These are phyloP conservation scores for Oriolus oriolus DNA, from an alignment of 2,113 vertebrate species.

Conservation along the genomic window DNA sequence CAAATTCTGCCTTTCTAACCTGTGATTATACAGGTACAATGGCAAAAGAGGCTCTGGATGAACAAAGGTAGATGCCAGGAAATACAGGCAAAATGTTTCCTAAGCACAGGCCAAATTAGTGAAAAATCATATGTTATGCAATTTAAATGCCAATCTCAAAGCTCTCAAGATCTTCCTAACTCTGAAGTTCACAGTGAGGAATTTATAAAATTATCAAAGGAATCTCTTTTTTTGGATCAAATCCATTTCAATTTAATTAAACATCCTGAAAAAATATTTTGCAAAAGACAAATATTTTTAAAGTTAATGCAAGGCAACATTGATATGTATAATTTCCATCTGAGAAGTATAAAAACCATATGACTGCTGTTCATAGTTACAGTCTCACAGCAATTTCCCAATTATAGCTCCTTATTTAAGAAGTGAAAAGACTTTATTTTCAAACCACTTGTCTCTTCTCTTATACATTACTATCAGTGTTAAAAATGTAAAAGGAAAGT, in stretches of 20 bases:
- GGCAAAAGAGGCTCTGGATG: neutral
- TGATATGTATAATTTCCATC: conserved; percentile 46
- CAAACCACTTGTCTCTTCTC: conserved; percentile 8
- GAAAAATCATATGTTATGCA: neutral
- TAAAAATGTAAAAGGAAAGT: neutral
- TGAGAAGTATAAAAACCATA: conserved; percentile 49
- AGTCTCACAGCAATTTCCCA: conserved; percentile 36
- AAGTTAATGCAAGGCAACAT: conserved; percentile 38
- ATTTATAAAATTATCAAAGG: conserved; percentile 48
- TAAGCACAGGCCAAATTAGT: neutral
- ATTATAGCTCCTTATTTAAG: conserved; percentile 46
- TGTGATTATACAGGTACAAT: neutral
- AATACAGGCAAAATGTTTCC: neutral
- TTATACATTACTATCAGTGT: neutral
- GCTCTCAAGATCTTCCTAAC: neutral
- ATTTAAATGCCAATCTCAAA: neutral
- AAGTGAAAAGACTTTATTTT: conserved; percentile 41
- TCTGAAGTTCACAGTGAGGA: neutral
- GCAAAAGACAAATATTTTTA: conserved; percentile 44
- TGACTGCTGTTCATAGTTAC: conserved; percentile 28
- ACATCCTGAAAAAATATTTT: conserved; percentile 44
- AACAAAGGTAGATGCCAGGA: neutral
- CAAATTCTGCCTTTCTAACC: neutral
- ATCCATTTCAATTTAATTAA: conserved; percentile 47
- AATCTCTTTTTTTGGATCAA: neutral